Evolutionary conservation across 2,888 invertebrate genomes (phyloP).

Genomic region (Nomada hirtipes): DNA sequence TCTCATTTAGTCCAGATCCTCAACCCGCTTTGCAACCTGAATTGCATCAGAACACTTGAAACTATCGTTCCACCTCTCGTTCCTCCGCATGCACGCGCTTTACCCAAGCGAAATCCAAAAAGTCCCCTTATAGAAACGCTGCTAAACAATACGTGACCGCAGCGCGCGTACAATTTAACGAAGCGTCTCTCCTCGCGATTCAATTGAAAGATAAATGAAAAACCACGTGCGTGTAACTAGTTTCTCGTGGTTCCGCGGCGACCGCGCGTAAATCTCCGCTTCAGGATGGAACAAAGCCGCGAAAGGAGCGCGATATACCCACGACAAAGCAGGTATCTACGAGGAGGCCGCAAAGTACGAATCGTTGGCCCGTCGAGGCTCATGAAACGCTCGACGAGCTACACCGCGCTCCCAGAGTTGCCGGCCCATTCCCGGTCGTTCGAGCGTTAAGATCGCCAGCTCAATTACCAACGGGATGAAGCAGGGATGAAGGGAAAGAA

Average conservation of each 20-base stretch:
- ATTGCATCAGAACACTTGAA: too few species aligned
- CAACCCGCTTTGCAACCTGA: too few species aligned
- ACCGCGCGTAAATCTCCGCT: conserved; percentile 8
- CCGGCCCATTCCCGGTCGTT: conserved; percentile 63
- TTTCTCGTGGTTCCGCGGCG: background rate
- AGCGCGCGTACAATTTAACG: too few species aligned
- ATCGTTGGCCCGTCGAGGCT: conserved; percentile 63
- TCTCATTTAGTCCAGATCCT: too few species aligned
- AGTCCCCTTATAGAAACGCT: background rate
- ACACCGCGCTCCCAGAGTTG: conserved; percentile 38
- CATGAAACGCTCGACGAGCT: conserved; percentile 63
- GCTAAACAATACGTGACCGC: background rate
- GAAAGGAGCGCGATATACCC: conserved; percentile 36
- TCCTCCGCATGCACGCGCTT: too few species aligned
- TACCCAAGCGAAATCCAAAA: background rate
- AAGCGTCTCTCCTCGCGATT: background rate
- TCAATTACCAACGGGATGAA: conserved; percentile 65
- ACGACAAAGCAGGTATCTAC: conserved; percentile 34
- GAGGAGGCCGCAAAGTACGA: conserved; percentile 58
- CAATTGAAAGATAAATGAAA: background rate
- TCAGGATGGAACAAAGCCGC: conserved; percentile 10
- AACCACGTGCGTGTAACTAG: background rate
- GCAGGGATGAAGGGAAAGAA: conserved; percentile 11
- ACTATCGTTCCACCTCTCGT: too few species aligned
- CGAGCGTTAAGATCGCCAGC: conserved; percentile 70